Evolutionary conservation across 2,113 vertebrate species (phyloP), one percentile per base, ranked within the genome.

Genomic region (Daphoenositta chrysoptera): DNA sequence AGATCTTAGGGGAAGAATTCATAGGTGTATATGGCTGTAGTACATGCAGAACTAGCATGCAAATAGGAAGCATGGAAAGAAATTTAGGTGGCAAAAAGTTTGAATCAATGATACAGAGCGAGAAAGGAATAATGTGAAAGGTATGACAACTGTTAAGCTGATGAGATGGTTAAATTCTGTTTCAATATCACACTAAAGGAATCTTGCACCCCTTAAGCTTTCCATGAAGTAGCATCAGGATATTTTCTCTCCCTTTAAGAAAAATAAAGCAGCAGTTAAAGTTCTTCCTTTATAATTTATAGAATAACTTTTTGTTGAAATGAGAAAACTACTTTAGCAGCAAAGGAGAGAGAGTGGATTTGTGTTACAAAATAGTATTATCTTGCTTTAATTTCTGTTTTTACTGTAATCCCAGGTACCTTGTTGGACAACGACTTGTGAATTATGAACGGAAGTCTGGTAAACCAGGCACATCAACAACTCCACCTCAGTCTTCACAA

Each of bases 371-470:
- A 54, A 21, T 30, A 40, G 11, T 14, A 44, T 60, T 54, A 35
- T 44, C 3, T 63, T 61, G 2, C 56, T 21, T 57, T 89, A 66
- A 90, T 54, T 78, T 54, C 39, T 90, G 28, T 37, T 76, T 95
- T 94, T 63, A 60, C 90, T 96, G 21, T 91, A 57, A 91, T 94
- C 66, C 56, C 97, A 99, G 99, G 96, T 99, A 99, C 98, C 98
- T 99, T 94, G 99, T 99, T 77, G 99, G 99, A 64, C 99, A 99
- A 82, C 98, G 99, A 92, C 99, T 99, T 65, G 99, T 99, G 96
- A 99, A 99, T 98, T 99, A 99, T 0, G 99, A 99, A 94, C 98
- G 99, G 13, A 99, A 99, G 95, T 97, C 98, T 71, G 98, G 98
- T 90, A 99, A 99, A 98, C 96, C 98, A 64, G 98, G 98, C 95